Conservation (phyloP, 2,113 vertebrate genomes). For the Salminus brasiliensis region DNA sequence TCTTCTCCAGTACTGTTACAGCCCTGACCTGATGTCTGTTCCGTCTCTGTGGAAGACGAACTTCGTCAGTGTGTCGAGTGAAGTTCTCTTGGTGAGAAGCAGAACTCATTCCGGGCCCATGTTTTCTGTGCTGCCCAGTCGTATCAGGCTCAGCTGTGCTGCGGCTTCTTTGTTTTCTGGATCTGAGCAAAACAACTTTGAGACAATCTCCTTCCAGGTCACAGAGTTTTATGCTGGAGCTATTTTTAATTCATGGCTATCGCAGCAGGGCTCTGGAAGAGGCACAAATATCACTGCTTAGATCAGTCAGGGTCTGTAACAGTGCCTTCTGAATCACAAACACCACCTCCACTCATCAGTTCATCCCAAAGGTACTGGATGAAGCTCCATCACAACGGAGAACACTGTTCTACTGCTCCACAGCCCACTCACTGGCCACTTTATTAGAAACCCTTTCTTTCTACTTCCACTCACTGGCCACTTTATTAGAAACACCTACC, state of each 20-base stretch:
- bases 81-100: too few species aligned
- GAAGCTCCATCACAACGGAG: too few species aligned
- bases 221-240: slow-evolving; percentile 5
- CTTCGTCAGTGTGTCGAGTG: neutral
- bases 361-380: too few species aligned
- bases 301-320: slow-evolving; percentile 2
- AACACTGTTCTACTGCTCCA: too few species aligned
- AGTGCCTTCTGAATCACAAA: slow-evolving; percentile 37
- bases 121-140: neutral
- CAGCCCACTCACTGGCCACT: too few species aligned
- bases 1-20: too few species aligned
- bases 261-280: neutral
- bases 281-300: neutral
- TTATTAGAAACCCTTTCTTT: too few species aligned
- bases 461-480: too few species aligned
- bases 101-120: neutral
- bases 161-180: neutral
- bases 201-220: slow-evolving; percentile 34
- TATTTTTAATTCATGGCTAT: slow-evolving; percentile 6
- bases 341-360: too few species aligned
- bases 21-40: too few species aligned
- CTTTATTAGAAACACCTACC: too few species aligned
- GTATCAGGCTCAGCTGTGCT: slow-evolving; percentile 2
- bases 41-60: too few species aligned
- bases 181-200: neutral